Percentiles rank a stretch among this genome's conserved stretches.
Evolutionary conservation across 2,797 vertebrate genomes (phyloP).

Genomic region (Cebuella pygmaea): DNA sequence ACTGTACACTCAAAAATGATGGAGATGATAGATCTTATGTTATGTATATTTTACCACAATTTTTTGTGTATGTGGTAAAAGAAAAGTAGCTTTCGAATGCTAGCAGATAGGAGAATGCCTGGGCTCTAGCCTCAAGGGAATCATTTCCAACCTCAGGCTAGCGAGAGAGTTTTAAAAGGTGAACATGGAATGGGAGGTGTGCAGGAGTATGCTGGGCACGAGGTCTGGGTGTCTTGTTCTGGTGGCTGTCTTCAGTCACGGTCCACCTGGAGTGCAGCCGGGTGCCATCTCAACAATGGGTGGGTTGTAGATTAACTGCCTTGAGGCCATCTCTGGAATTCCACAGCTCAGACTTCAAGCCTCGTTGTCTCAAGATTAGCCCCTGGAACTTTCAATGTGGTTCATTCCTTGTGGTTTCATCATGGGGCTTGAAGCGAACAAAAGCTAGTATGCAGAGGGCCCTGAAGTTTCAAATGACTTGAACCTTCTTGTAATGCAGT

Average conservation of each 20-base stretch:
- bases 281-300: not conserved
- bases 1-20: not conserved
- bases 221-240: not conserved
- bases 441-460: constrained; percentile 88
- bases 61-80: not conserved
- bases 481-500: constrained; percentile 87
- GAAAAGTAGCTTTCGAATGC: not conserved
- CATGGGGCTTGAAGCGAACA: constrained; percentile 91
- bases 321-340: not conserved
- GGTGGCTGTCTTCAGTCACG: not conserved
- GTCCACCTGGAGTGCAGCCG: not conserved
- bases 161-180: not conserved
- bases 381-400: not conserved
- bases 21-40: not conserved
- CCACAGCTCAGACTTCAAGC: not conserved
- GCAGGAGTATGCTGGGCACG: not conserved
- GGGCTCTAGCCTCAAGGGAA: not conserved
- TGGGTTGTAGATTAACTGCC: not conserved
- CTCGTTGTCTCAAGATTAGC: not conserved
- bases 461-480: constrained; percentile 87
- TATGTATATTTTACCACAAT: not conserved
- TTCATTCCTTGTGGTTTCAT: constrained; percentile 91
- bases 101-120: not conserved
- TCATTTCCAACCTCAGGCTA: not conserved
- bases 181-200: not conserved